Evolutionary conservation across 64 coral and sea anemone species (phyloP), one percentile per base, ranked within the genome.

Genomic region (Catalaphyllia jardinei): DNA sequence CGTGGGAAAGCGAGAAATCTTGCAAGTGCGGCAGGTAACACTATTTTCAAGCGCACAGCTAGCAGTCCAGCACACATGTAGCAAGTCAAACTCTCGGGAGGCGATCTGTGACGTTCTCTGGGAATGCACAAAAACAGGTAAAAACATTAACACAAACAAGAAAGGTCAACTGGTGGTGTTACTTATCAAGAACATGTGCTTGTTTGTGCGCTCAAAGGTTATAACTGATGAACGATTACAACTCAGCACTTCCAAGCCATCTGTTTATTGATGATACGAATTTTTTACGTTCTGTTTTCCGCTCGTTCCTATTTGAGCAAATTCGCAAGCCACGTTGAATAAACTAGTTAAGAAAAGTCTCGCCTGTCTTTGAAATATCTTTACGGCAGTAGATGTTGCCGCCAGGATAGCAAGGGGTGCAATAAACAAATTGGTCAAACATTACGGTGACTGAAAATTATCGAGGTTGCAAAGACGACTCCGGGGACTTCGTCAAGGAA

Each of bases 181-280:
- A 85, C 69, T 85, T 51, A 85, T 28, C 22, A 22, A 24, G 27
- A 46, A 71, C 81, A 85, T 51, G 81, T 71, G 81, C 62, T 85
- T 79, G 13, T 79, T 7, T 25, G 22, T 25, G 39, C 29, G 59
- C 25, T 62, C 17, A 38, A 4, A 39, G 61, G n/a, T 67, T 83
- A n/a, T n/a, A 46, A 67, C 42, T 46, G 42, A 65, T 83, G 19
- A 65, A 15, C 42, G 61, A 83, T 57, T 57, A 25, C 24, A 20
- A 67, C 8, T n/a, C n/a, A n/a, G n/a, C 7, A 46, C 42, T 46
- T 24, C 19, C 2, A 4, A 69, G 65, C 25, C n/a, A 69, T 27
- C 65, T 69, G 65, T 69, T 20, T 57, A 16, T 57, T 57, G 54
- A 57, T 57, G 12, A 15, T 57, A 15, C 15, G 54, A 46, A 46